These are phyloP conservation scores for Ericerus pela DNA, from an alignment of 1,140 invertebrate species.

Conservation along the genomic window DNA sequence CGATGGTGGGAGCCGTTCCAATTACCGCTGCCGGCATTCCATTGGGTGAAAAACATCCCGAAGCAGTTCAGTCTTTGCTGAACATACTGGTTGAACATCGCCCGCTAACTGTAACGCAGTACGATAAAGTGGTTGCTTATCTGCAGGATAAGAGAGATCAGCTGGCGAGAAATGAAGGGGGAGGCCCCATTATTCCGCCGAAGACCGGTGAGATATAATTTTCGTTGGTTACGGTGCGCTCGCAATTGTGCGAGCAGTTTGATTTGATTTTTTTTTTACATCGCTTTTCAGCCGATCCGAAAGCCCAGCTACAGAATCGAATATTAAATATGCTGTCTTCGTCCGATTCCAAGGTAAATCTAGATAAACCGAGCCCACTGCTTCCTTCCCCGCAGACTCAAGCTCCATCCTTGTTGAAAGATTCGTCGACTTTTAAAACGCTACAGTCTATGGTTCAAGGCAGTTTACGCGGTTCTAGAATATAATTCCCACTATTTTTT, in stretches of 20 bases:
- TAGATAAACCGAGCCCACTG: not conserved
- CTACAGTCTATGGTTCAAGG: not conserved
- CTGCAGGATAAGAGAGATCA: conserved; percentile 56
- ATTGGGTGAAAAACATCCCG: conserved; percentile 38
- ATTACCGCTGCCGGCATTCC: conserved; percentile 19
- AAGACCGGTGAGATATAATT: not conserved
- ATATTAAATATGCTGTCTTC: conserved; percentile 70
- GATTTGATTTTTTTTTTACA: not conserved
- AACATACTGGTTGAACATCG: conserved; percentile 65
- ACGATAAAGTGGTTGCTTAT: conserved; percentile 64
- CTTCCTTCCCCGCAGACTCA: not conserved
- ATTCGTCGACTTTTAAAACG: not conserved
- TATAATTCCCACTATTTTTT: too few species aligned
- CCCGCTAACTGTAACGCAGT: conserved; percentile 60
- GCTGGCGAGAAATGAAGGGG: conserved; percentile 52
- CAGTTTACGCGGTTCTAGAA: not conserved
- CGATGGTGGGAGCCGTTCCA: conserved; percentile 15
- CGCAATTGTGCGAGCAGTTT: not conserved
- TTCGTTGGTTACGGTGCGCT: too few species aligned
- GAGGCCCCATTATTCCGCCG: conserved; percentile 31
- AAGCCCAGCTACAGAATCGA: conserved; percentile 63
- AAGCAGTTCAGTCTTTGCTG: conserved; percentile 53
- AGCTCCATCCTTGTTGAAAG: not conserved
- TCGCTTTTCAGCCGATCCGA: conserved; percentile 20
- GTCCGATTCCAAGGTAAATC: conserved; percentile 16